These are phyloP conservation scores for Drosophila pseudotakahashii DNA, from an alignment of 2,888 invertebrate genomes.

Conservation along the genomic window DNA sequence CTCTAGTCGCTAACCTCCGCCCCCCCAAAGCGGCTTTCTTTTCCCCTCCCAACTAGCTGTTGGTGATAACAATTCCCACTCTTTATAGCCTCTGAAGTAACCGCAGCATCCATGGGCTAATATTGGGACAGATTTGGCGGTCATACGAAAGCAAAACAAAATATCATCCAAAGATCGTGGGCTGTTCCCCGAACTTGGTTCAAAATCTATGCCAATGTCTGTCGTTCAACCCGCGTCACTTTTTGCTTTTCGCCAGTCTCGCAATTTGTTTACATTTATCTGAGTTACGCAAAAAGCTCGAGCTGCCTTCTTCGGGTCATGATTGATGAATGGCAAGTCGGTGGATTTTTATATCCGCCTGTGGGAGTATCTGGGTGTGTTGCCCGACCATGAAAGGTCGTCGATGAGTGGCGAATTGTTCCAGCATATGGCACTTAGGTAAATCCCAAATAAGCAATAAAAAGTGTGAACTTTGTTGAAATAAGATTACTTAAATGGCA, in stretches of 20 bases:
- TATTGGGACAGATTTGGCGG: conserved; percentile 57
- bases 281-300: conserved; percentile 66
- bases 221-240: conserved; percentile 54
- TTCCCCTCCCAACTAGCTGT: conserved; percentile 37
- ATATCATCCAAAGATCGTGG: conserved; percentile 48
- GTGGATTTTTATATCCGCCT: conserved; percentile 53
- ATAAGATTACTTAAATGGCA: not conserved
- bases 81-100: conserved; percentile 67
- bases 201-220: conserved; percentile 71
- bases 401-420: conserved; percentile 4
- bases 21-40: conserved; percentile 59
- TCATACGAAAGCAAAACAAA: conserved; percentile 69
- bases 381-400: conserved; percentile 41
- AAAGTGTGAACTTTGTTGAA: not conserved
- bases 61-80: conserved; percentile 69
- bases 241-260: conserved; percentile 27
- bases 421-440: not conserved
- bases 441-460: not conserved
- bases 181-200: conserved; percentile 40
- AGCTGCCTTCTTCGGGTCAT: conserved; percentile 41
- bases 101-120: conserved; percentile 29
- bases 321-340: conserved; percentile 51
- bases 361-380: conserved; percentile 40
- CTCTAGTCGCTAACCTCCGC: conserved; percentile 44
- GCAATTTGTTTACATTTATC: conserved; percentile 48